These are phyloP conservation scores for Xanthorhoe spadicearia DNA, from an alignment of 2,888 invertebrate species.

Conservation along the genomic window DNA sequence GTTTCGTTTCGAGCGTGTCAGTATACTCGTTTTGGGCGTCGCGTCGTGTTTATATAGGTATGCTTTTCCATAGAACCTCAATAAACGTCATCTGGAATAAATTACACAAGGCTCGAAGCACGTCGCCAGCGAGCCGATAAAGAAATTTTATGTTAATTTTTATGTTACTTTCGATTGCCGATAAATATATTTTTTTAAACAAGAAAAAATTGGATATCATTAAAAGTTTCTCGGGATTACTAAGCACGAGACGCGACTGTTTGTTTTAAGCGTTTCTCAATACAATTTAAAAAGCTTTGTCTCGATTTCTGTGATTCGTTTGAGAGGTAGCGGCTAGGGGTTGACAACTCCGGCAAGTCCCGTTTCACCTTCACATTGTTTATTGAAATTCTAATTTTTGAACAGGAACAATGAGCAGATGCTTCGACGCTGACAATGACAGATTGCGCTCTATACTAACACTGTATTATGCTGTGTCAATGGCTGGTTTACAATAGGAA, in stretches of 20 bases:
- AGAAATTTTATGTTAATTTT: constrained; percentile 69
- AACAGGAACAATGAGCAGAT: constrained; percentile 77
- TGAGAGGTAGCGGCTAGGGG: constrained; percentile 43
- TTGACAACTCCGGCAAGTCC: constrained; percentile 48
- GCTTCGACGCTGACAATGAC: constrained; percentile 73
- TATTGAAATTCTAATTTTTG: constrained; percentile 78
- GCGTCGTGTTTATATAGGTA: constrained; percentile 69
- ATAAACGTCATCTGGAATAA: constrained; percentile 78
- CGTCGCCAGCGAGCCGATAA: constrained; percentile 46
- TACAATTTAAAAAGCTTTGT: neutral
- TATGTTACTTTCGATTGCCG: constrained; percentile 55
- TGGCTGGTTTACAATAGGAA: constrained; percentile 62
- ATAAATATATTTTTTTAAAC: constrained; percentile 55
- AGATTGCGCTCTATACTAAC: constrained; percentile 60
- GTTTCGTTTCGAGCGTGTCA: constrained; percentile 46
- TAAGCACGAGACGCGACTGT: neutral
- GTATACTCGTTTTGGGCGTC: constrained; percentile 63
- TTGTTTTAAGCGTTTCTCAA: neutral
- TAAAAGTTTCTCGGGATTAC: neutral
- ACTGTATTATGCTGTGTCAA: constrained; percentile 33
- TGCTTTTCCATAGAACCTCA: constrained; percentile 67
- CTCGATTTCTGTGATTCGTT: constrained; percentile 25
- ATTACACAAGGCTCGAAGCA: constrained; percentile 53
- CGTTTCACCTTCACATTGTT: constrained; percentile 59
- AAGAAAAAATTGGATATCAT: constrained; percentile 4